These are phyloP conservation scores for Eulemur macaco DNA, from an alignment of 2,113 vertebrate species.

Conservation along the genomic window DNA sequence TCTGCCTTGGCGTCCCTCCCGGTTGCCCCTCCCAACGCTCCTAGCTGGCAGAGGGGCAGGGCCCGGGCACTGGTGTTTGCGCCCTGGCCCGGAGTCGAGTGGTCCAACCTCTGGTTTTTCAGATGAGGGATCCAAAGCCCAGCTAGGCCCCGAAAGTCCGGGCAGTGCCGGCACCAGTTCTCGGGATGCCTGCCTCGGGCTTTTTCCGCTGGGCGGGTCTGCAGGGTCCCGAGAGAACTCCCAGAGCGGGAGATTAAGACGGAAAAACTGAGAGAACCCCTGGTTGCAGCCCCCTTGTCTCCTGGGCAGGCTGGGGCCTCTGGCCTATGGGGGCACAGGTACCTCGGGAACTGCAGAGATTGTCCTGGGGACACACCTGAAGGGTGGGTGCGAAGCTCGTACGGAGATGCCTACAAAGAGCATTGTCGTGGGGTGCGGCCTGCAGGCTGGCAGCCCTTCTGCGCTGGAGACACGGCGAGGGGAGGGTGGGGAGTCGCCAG, in stretches of 20 bases:
- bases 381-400: not conserved
- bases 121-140: not conserved
- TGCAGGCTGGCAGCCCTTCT: not conserved
- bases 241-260: not conserved
- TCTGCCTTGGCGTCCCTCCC: no score
- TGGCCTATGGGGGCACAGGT: accelerated
- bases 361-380: not conserved
- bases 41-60: not conserved
- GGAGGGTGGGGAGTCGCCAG: accelerated
- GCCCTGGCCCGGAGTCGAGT: not conserved
- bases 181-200: not conserved
- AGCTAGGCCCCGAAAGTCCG: not conserved
- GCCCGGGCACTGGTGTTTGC: not conserved
- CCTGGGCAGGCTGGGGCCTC: not conserved
- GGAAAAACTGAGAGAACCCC: not conserved
- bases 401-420: not conserved
- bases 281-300: no score
- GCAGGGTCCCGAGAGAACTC: not conserved
- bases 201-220: not conserved
- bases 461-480: accelerated
- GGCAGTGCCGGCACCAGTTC: not conserved
- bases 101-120: not conserved
- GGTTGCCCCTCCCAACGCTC: not conserved
- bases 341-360: not conserved
- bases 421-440: not conserved